Percentiles rank a stretch among this genome's conserved stretches.
Evolutionary conservation across 2,113 vertebrate genomes (phyloP).

Genomic region (Solea solea): DNA sequence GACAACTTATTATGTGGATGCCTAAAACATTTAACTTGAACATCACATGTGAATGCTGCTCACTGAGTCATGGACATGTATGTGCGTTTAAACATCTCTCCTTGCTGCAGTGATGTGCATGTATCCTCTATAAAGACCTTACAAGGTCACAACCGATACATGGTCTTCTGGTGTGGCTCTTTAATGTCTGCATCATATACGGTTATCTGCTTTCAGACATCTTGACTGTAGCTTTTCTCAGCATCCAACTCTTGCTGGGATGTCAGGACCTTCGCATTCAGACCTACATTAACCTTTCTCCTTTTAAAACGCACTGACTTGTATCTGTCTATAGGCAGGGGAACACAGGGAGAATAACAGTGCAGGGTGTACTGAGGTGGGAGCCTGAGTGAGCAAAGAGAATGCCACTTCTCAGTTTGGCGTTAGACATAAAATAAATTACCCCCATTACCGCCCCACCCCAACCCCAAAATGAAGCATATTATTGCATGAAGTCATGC

Average conservation of each 20-base stretch:
- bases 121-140: not conserved
- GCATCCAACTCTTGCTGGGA: not conserved
- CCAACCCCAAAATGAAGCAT: slow-evolving; percentile 32
- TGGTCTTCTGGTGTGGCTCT: not conserved
- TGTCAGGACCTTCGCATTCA: slow-evolving; percentile 7
- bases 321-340: not conserved
- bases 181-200: not conserved
- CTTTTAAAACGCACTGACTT: slow-evolving; percentile 10
- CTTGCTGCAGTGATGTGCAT: not conserved
- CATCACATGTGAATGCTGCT: not conserved
- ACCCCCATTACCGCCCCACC: not conserved
- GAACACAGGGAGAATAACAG: not conserved
- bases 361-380: slow-evolving; percentile 32
- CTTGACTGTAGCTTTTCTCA: slow-evolving; percentile 6
- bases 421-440: slow-evolving; percentile 64
- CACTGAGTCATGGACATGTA: not conserved
- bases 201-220: slow-evolving; percentile 10
- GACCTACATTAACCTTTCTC: slow-evolving; percentile 35
- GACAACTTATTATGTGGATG: too few relatives aligned
- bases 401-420: slow-evolving; percentile 53
- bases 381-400: slow-evolving; percentile 4
- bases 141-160: not conserved
- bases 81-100: not conserved
- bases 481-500: slow-evolving; percentile 62
- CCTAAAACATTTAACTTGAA: too few relatives aligned